Conservation (phyloP, 1,140 invertebrate genomes). For the Myzus persicae region DNA sequence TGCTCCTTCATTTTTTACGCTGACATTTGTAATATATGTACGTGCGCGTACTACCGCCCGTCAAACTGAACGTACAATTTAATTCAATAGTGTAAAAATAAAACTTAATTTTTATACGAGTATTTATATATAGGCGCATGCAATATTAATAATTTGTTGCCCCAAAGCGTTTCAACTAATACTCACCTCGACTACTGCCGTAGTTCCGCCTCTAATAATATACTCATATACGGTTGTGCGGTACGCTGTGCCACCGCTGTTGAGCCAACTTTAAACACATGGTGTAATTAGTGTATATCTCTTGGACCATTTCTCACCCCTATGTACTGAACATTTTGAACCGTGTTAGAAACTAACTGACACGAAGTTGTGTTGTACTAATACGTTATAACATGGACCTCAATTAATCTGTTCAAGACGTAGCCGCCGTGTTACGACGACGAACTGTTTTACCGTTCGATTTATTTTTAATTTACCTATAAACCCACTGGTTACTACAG, state of each 20-base stretch:
- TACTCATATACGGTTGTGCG: background rate
- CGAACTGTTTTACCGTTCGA: background rate
- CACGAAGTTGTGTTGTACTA: constrained; percentile 33
- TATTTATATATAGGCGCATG: background rate
- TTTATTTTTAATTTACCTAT: background rate
- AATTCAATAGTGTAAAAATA: constrained; percentile 24
- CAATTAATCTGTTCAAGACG: constrained; percentile 25
- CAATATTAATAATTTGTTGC: constrained; percentile 40
- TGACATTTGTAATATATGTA: background rate
- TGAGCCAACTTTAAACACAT: constrained; percentile 50
- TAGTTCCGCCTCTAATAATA: constrained; percentile 46
- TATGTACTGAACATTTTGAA: constrained; percentile 9
- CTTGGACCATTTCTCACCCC: constrained; percentile 26
- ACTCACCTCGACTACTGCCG: background rate
- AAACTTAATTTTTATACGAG: background rate
- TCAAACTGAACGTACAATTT: background rate
- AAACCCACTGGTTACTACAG: background rate
- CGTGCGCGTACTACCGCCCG: background rate
- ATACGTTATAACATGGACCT: background rate
- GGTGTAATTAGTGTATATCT: constrained; percentile 51
- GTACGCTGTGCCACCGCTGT: background rate
- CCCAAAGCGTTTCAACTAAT: constrained; percentile 21
- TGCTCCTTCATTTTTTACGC: background rate
- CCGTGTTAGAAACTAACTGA: constrained; percentile 31
- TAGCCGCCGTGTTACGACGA: background rate